Evolutionary conservation across 2,888 invertebrate species (phyloP).

Genomic region (Pristionchus entomophagus): DNA sequence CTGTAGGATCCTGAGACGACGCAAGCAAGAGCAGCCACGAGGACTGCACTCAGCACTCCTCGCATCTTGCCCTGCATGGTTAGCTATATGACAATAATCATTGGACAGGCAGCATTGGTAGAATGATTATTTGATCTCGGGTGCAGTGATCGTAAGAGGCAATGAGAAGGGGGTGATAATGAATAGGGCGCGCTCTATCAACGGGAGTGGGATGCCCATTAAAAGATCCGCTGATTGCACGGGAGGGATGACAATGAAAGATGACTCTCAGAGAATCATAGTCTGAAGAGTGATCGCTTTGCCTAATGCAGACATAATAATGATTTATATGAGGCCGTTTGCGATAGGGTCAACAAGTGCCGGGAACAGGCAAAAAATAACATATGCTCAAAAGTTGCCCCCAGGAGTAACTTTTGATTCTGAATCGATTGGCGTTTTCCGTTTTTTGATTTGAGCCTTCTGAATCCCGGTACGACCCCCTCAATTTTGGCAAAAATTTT

Average conservation of each 20-base stretch:
- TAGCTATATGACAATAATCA: no score
- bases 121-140: not conserved
- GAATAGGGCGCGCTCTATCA: not conserved
- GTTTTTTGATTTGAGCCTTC: no score
- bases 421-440: no score
- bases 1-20: not conserved
- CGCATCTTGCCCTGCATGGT: not conserved
- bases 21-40: conserved; percentile 9
- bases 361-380: no score
- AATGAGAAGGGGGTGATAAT: not conserved
- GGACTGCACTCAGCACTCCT: not conserved
- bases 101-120: no score
- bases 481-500: no score
- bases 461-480: no score
- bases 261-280: not conserved
- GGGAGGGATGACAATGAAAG: not conserved
- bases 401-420: no score
- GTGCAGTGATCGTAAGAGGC: conserved; percentile 9
- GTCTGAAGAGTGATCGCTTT: not conserved
- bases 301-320: not conserved
- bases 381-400: no score
- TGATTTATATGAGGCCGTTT: no score
- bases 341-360: no score
- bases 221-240: not conserved
- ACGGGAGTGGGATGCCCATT: not conserved